Evolutionary conservation across 2,888 invertebrate genomes (phyloP).

Genomic region (Trachelus troglodyta): DNA sequence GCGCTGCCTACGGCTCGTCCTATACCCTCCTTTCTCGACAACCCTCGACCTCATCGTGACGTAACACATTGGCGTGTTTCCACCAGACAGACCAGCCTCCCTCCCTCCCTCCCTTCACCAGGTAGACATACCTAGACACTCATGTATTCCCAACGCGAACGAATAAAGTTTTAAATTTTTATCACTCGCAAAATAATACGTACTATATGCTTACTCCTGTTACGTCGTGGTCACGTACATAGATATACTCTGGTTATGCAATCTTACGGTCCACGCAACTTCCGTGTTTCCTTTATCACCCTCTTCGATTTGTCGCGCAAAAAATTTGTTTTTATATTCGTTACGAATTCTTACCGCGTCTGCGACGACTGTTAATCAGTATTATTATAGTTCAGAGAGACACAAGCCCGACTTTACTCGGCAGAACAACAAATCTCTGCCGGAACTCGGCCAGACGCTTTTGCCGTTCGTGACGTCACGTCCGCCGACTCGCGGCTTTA

Average conservation of each 20-base stretch:
- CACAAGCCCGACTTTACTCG: neutral
- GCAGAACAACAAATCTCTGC: conserved; percentile 15
- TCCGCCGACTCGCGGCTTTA: conserved; percentile 31
- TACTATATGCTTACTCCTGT: neutral
- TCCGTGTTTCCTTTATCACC: neutral
- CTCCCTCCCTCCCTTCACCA: too few species aligned
- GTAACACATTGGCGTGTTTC: neutral
- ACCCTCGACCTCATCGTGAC: neutral
- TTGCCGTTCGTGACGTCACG: conserved; percentile 33
- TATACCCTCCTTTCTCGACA: neutral
- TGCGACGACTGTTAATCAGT: neutral
- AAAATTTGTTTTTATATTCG: neutral
- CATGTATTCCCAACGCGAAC: neutral
- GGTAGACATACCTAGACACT: neutral
- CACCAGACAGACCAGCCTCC: neutral
- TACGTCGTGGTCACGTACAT: neutral
- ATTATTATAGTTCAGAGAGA: neutral
- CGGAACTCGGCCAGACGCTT: conserved; percentile 47
- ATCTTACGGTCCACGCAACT: neutral
- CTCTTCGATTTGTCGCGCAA: neutral
- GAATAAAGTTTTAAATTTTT: neutral
- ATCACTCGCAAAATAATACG: neutral
- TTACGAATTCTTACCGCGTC: neutral
- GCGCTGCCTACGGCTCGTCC: neutral
- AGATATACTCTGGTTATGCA: neutral